A percentile compares a stretch with the other conserved stretches of the same genome.
Conservation (phyloP, 2,888 invertebrate genomes). For the Phyllotreta striolata region DNA sequence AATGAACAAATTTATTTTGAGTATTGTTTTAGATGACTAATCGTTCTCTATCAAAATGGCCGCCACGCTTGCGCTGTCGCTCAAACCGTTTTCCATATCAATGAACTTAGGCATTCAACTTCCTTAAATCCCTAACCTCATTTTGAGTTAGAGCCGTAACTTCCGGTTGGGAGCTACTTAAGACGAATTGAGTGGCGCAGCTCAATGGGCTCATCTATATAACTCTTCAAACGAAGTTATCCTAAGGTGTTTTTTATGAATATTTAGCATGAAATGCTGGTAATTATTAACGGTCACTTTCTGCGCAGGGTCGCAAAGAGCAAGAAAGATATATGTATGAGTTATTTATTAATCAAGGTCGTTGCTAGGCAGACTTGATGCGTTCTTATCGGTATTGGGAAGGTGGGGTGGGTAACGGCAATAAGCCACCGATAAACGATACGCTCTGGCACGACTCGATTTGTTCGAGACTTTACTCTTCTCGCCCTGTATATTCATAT, state of each 20-base stretch:
- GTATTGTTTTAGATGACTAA: conserved; percentile 34
- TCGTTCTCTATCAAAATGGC: conserved; percentile 42
- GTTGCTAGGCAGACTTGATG: conserved; percentile 29
- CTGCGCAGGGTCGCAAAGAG: too few relatives aligned
- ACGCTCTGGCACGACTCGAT: conserved; percentile 19
- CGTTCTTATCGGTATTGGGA: conserved; percentile 13
- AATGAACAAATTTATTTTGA: conserved; percentile 28
- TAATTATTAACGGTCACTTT: too few relatives aligned
- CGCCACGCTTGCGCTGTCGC: conserved; percentile 41
- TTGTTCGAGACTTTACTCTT: conserved; percentile 6
- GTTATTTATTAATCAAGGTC: conserved; percentile 30
- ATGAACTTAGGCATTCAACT: conserved; percentile 31
- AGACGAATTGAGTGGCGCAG: neutral
- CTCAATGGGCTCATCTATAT: too few relatives aligned
- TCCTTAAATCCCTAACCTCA: conserved; percentile 27
- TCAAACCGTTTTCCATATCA: conserved; percentile 29
- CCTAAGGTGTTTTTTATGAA: too few relatives aligned
- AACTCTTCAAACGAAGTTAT: too few relatives aligned
- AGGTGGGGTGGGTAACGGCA: too few relatives aligned
- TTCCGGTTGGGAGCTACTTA: conserved; percentile 5
- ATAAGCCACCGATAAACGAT: conserved; percentile 5
- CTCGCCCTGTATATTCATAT: conserved; percentile 34
- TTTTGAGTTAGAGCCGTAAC: conserved; percentile 24
- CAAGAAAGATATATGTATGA: too few relatives aligned
- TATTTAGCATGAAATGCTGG: too few relatives aligned